Evolutionary conservation across 2,888 invertebrate species (phyloP).

Genomic region (Graphium colonna): DNA sequence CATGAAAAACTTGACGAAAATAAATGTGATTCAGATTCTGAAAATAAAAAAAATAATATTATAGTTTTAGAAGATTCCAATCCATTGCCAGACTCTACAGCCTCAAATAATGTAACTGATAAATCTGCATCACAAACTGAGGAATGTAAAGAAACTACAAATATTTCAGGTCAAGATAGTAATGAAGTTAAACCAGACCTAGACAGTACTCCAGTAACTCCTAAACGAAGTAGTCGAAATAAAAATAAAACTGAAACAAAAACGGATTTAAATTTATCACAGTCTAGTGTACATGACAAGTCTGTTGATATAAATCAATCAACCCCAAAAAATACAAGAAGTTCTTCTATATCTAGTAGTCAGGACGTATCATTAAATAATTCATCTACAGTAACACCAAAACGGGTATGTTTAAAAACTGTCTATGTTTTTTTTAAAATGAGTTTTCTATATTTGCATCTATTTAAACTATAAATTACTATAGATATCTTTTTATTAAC

Average conservation of each 20-base stretch:
- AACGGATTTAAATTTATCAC: constrained; percentile 41
- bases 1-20: constrained; percentile 25
- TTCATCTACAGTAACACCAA: constrained; percentile 58
- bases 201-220: constrained; percentile 34
- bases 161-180: constrained; percentile 21
- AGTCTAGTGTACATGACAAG: constrained; percentile 43
- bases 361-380: constrained; percentile 53
- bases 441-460: no score
- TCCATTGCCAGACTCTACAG: neutral
- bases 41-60: constrained; percentile 23
- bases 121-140: constrained; percentile 4
- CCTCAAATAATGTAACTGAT: neutral
- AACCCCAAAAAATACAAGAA: constrained; percentile 51
- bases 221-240: constrained; percentile 49
- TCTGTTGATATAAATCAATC: constrained; percentile 41
- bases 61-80: constrained; percentile 5
- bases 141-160: constrained; percentile 24
- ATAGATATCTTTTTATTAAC: no score
- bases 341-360: constrained; percentile 45
- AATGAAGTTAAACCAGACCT: constrained; percentile 20
- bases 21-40: neutral
- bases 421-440: no score
- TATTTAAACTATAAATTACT: no score
- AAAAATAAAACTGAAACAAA: constrained; percentile 44
- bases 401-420: constrained; percentile 47